Evolutionary conservation across 2,888 invertebrate genomes (phyloP).

Genomic region (Dinocampus coccinellae): DNA sequence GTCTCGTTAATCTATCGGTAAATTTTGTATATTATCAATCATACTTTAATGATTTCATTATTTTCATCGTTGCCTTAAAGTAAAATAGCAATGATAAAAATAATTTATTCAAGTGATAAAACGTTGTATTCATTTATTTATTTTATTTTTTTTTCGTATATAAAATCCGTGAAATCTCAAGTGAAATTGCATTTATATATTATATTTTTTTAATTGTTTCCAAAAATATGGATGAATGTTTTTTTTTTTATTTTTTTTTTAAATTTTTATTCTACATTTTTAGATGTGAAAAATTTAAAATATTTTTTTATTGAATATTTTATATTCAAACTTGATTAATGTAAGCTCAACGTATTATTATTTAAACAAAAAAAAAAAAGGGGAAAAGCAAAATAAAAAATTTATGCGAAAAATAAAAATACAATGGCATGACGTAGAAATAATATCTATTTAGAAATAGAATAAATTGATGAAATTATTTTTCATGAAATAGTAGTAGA

Average conservation of each 20-base stretch:
- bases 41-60: neutral
- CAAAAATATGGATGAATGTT: neutral
- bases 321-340: neutral
- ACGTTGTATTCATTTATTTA: neutral
- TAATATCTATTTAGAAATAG: neutral
- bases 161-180: neutral
- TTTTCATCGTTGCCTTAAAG: too few species aligned
- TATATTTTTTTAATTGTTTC: neutral
- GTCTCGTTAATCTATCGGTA: neutral
- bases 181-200: neutral
- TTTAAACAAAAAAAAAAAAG: too few species aligned
- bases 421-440: neutral
- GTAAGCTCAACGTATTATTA: neutral
- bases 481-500: too few species aligned
- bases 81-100: neutral
- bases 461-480: neutral
- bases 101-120: neutral
- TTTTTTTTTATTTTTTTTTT: neutral
- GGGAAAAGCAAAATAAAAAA: neutral
- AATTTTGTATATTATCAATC: neutral
- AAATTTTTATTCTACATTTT: too few species aligned
- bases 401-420: neutral
- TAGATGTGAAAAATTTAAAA: too few species aligned
- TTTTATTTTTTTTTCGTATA: too few species aligned
- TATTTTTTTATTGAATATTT: too few species aligned